Evolutionary conservation across 1,140 invertebrate species (phyloP), one percentile per base, ranked within the genome.

Genomic region (Gonatopus flavifemur): DNA sequence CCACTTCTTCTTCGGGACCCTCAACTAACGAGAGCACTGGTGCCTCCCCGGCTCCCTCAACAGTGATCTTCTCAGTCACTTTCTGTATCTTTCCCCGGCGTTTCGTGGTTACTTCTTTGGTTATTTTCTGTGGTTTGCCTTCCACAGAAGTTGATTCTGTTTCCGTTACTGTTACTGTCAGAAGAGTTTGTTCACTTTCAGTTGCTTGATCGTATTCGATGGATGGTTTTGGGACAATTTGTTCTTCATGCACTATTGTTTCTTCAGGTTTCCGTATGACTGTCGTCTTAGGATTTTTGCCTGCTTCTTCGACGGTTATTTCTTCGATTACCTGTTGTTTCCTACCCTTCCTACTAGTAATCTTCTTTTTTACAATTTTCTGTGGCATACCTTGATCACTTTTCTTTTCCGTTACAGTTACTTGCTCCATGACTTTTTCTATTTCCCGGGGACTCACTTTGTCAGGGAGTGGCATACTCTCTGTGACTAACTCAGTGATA

Each of bases 351-450:
- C 48, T 55, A 36, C 63, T 72, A 16, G 68, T 66, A 8, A 71
- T 62, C 12, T 75, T 67, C 38, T 72, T 72, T 4, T 77, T 78
- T 8, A 62, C 63, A 0, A 65, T 66, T 37, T 66, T 77, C 3
- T 55, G 68, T 1, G 66, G 65, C 38, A 66, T 36, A 51, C 1
- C 49, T 13, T 0, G 16, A 21, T 33, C 13, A 32, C 7, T 39
- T n/a, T 52, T 62, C 20, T 45, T 40, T 36, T 49, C 41, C 32
- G 56, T 58, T 0, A 35, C 55, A 0, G 56, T 72, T 0, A 74
- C 57, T 32, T 73, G 60, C 32, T 74, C 69, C 0, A 59, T 65
- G 8, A 72, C 42, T 55, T 78, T 72, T 40, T 72, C 64, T 0
- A 24, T 38, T 2, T 59, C 52, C 4, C 13, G 13, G 9, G 48